Conservation (phyloP, 1,140 invertebrate genomes). For the Camponotus vicinus region DNA sequence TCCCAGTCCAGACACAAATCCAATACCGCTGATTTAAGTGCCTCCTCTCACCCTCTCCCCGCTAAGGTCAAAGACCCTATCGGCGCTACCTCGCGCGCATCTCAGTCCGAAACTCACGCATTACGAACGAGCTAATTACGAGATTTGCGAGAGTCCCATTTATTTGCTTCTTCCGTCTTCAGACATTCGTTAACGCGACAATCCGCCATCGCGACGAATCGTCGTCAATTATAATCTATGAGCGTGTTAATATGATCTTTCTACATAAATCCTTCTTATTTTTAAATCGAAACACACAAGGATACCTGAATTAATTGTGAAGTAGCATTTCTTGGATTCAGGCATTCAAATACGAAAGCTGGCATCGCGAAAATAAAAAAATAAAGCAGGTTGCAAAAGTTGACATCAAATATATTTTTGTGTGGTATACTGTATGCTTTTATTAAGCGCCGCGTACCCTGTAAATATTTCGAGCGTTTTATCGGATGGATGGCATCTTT, state of each 20-base stretch:
- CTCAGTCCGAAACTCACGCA: background rate
- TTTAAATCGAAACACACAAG: background rate
- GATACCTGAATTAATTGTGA: background rate
- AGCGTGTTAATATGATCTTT: too few relatives aligned
- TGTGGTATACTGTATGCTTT: background rate
- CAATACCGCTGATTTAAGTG: conserved; percentile 74
- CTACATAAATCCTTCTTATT: too few relatives aligned
- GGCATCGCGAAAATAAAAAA: background rate
- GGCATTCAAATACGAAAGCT: background rate
- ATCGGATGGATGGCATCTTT: background rate
- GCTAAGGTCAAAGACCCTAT: conserved; percentile 65
- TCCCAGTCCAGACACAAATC: conserved; percentile 73
- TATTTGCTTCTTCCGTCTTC: background rate
- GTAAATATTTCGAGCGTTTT: background rate
- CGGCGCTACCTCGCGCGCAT: background rate
- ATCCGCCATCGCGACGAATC: background rate
- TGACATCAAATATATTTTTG: background rate
- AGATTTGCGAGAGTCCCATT: conserved; percentile 23
- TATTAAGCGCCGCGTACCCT: background rate
- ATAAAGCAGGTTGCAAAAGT: background rate
- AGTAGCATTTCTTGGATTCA: background rate
- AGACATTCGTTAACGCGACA: background rate
- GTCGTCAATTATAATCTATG: background rate
- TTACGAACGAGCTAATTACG: conserved; percentile 30
- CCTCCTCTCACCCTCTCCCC: background rate